These are phyloP conservation scores for Tringa solitaria DNA, from an alignment of 2,113 vertebrate genomes.

Conservation along the genomic window DNA sequence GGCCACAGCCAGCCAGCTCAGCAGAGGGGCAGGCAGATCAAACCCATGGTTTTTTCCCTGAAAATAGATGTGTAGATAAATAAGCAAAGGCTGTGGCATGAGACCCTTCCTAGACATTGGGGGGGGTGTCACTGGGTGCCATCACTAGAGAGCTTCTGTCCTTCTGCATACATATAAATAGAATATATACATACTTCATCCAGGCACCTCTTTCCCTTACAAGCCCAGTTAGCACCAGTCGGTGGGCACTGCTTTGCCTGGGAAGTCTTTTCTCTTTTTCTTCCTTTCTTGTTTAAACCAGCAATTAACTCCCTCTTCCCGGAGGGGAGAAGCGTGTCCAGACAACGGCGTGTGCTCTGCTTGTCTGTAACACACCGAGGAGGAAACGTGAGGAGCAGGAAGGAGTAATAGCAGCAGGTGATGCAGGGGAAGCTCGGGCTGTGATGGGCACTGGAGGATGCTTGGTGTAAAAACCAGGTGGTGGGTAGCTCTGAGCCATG, in stretches of 20 bases:
- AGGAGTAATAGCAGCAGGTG: background rate
- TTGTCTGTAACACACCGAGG: background rate
- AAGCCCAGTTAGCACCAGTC: background rate
- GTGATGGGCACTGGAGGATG: background rate
- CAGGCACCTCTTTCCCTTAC: background rate
- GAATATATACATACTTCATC: background rate
- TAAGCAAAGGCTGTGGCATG: background rate
- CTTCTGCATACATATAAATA: background rate
- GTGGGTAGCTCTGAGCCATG: background rate
- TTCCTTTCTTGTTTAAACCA: background rate
- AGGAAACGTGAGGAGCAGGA: background rate
- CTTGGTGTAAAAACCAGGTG: background rate
- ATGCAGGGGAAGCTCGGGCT: background rate
- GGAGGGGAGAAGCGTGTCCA: background rate
- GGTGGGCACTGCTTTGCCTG: background rate
- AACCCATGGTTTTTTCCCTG: rapidly evolving
- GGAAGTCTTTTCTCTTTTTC: background rate
- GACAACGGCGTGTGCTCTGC: rapidly evolving
- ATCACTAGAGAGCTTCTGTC: background rate
- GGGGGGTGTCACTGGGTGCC: background rate
- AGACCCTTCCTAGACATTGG: background rate
- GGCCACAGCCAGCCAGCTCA: background rate
- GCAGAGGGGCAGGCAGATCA: background rate
- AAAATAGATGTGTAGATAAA: background rate
- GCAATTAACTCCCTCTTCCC: background rate